phyloP scores from a whole-genome alignment of 2,888 invertebrate genomes.

The Leptopterna dolabrata region DNA sequence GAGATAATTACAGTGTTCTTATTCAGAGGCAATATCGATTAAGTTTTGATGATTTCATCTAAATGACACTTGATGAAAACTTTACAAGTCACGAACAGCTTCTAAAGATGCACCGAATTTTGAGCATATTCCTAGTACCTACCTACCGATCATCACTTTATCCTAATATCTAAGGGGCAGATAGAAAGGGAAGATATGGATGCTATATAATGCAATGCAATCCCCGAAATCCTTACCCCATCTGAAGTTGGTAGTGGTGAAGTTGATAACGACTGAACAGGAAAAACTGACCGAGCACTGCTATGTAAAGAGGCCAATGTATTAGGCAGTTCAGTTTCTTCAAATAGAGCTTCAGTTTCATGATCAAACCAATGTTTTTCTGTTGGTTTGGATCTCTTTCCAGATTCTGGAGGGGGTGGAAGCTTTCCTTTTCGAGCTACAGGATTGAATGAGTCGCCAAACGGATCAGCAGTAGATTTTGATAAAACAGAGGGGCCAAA shows the following conservation, averaged over 20 bases:
- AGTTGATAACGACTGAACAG: conserved; percentile 47
- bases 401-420: conserved; percentile 66
- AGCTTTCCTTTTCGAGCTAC: conserved; percentile 63
- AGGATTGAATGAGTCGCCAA: conserved; percentile 80
- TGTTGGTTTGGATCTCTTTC: conserved; percentile 59
- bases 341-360: conserved; percentile 68
- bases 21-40: too few relatives aligned
- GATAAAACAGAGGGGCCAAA: conserved; percentile 71
- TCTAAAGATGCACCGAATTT: background rate
- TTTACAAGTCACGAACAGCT: background rate
- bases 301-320: conserved; percentile 39
- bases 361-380: conserved; percentile 69
- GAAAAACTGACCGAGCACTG: conserved; percentile 49
- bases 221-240: conserved; percentile 41
- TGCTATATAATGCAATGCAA: background rate
- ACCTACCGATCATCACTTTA: background rate
- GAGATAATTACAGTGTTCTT: too few relatives aligned
- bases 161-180: background rate
- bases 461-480: conserved; percentile 73
- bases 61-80: background rate
- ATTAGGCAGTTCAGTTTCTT: conserved; percentile 66
- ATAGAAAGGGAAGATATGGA: background rate
- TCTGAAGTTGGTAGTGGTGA: conserved; percentile 54
- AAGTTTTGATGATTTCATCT: too few relatives aligned
- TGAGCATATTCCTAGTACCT: background rate